These are phyloP conservation scores for Papilio xuthus DNA, from an alignment of 1,140 invertebrate genomes.

Conservation along the genomic window DNA sequence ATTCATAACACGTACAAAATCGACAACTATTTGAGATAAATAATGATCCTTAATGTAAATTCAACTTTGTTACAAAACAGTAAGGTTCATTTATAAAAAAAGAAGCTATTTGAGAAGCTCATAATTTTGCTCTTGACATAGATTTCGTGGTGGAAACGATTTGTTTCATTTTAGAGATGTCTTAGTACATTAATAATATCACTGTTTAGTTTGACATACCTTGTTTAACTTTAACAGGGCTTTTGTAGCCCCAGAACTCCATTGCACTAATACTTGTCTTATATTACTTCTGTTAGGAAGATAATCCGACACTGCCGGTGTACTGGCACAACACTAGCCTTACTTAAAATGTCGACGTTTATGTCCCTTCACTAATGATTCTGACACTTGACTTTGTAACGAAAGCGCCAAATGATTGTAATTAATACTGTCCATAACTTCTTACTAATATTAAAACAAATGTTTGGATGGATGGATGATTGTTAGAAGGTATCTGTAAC, in stretches of 20 bases:
- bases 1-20: conserved; percentile 47
- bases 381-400: too few relatives aligned
- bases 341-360: too few relatives aligned
- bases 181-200: neutral
- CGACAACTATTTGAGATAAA: conserved; percentile 43
- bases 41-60: conserved; percentile 35
- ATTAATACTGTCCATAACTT: too few relatives aligned
- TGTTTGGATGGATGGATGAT: too few relatives aligned
- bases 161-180: conserved; percentile 41
- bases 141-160: conserved; percentile 57
- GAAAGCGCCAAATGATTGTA: too few relatives aligned
- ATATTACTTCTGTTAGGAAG: too few relatives aligned
- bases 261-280: neutral
- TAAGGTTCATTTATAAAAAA: conserved; percentile 37
- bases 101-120: neutral
- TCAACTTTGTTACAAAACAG: conserved; percentile 19
- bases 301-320: too few relatives aligned
- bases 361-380: too few relatives aligned
- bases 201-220: neutral
- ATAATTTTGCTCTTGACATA: conserved; percentile 61
- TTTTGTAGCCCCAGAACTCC: too few relatives aligned
- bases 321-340: too few relatives aligned
- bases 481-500: too few relatives aligned
- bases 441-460: too few relatives aligned
- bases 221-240: neutral